Evolutionary conservation across 2,113 vertebrate species (phyloP).

Genomic region (Ovibos moschatus): DNA sequence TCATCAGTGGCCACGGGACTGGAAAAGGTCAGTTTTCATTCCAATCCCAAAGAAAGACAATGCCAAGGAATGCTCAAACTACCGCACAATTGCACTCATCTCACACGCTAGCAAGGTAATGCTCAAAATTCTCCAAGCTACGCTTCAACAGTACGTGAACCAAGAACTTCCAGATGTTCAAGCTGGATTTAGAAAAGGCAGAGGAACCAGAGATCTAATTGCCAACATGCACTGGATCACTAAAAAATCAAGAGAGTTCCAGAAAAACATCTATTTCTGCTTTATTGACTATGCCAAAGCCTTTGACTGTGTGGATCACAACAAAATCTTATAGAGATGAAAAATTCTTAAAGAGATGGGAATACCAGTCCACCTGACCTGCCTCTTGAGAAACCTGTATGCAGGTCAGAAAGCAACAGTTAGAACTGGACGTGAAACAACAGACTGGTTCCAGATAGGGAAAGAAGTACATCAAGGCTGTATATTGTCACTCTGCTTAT

Average conservation of each 20-base stretch:
- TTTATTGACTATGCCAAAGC: not conserved
- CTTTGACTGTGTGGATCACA: not conserved
- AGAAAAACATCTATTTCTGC: not conserved
- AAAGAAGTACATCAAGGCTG: not conserved
- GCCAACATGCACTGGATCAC: not conserved
- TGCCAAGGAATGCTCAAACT: not conserved
- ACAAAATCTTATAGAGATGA: not conserved
- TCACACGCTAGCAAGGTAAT: not conserved
- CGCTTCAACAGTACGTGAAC: not conserved
- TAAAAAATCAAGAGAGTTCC: not conserved
- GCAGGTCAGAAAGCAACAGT: not conserved
- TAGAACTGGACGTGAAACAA: not conserved
- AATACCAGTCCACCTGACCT: not conserved
- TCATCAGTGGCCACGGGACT: not conserved
- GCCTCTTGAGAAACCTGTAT: not conserved
- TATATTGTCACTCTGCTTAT: not conserved
- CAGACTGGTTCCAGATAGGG: not conserved
- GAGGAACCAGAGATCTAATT: not conserved
- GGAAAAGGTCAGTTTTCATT: not conserved
- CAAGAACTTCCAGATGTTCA: not conserved
- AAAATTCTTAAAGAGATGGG: not conserved
- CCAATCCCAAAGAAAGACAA: not conserved
- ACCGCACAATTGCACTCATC: not conserved
- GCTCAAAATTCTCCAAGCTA: not conserved
- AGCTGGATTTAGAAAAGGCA: not conserved